Conservation (phyloP, 2,113 vertebrate species). For the Hydrolagus affinis region DNA sequence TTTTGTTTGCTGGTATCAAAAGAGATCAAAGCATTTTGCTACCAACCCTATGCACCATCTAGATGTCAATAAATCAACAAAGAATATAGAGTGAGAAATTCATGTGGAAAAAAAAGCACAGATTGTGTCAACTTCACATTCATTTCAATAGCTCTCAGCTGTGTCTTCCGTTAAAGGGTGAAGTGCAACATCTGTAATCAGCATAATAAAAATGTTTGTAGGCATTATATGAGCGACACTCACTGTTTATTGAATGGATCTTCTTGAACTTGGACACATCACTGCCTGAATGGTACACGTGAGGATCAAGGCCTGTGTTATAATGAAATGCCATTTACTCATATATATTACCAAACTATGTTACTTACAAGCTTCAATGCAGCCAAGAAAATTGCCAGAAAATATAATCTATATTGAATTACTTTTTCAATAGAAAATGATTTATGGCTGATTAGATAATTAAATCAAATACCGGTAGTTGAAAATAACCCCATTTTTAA, state of each 20-base stretch:
- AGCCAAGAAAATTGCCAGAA: constrained; percentile 34
- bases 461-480: constrained; percentile 73
- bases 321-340: constrained; percentile 29
- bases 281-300: not conserved
- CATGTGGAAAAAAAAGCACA: not conserved
- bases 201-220: not conserved
- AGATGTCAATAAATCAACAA: no score
- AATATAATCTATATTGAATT: constrained; percentile 61
- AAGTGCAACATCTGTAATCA: not conserved
- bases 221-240: not conserved
- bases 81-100: no score
- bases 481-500: constrained; percentile 77
- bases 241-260: not conserved
- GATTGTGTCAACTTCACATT: not conserved
- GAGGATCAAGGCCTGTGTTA: not conserved
- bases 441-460: constrained; percentile 76
- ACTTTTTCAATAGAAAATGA: constrained; percentile 70
- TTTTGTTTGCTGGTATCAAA: not conserved
- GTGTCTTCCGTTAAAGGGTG: not conserved
- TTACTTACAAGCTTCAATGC: constrained; percentile 24
- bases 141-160: not conserved
- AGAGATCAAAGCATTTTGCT: not conserved
- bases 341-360: constrained; percentile 3
- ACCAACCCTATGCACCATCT: no score
- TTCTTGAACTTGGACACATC: constrained; percentile 26